Base-by-base conservation (phyloP, 2,113 vertebrate genomes). In the Laterallus jamaicensis region DNA sequence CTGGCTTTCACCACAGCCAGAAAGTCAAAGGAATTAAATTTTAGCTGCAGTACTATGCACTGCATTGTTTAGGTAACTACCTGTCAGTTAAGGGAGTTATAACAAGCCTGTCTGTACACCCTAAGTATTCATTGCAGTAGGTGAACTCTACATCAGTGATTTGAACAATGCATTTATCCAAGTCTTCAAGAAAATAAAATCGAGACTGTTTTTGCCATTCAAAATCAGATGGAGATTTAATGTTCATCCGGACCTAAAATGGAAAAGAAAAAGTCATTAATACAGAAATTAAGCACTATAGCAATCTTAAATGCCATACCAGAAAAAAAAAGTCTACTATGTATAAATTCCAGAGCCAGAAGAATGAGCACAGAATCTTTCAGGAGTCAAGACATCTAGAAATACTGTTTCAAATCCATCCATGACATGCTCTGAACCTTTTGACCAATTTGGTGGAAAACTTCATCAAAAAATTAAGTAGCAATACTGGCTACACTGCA, bases 141-240 rank as follows among this genome's bases (percentile, higher is more conserved):
- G 91, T 96, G 91, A 98, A 98, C 70, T 98, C 97, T 26, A 98
- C 96, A 71, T 98, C 97, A 63, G 97, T 98, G 83, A 98, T 98
- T 88, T 95, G 96, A 81, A 98, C 95, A 75, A 97, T 15, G 50
- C 97, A 98, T 93, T 98, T 98, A 86, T 98, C 97, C 91, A 95
- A 56, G 74, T 98, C 97, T 82, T 98, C 97, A 39, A 97, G 88
- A 83, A 98, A 98, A 94, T 98, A 98, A 96, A 98, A 98, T 67
- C 97, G 94, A 75, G 96, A 97, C 15, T 98, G 97, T 44, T 98
- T 98, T 95, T 98, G 97, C 97, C 97, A 98, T 86, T 98, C 97
- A 96, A 98, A 98, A 86, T 98, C 97, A 80, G 96, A 97, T 0
- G 96, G 67, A 76, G 97, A 97, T 85, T 97, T 97, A 82, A 98